Conservation (phyloP, 1,140 invertebrate species). For the Pemphigus obesinymphae region DNA sequence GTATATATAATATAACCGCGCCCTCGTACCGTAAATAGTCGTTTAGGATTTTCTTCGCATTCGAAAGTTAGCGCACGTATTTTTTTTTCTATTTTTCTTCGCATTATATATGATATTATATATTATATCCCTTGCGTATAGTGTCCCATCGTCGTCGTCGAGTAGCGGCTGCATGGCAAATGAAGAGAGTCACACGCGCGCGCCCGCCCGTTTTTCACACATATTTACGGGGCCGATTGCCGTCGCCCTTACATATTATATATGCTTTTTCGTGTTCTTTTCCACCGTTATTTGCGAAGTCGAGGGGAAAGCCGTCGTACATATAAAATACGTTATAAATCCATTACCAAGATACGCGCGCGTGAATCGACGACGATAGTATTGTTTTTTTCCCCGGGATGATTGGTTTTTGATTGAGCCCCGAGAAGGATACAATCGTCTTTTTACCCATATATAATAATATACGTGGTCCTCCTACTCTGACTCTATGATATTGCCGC, state of each 20-base stretch:
- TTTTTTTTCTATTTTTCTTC: constrained; percentile 5
- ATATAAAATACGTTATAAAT: constrained; percentile 40
- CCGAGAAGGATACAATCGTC: background rate
- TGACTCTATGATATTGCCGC: background rate
- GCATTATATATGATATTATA: background rate
- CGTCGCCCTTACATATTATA: constrained; percentile 18
- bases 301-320: constrained; percentile 9
- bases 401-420: constrained; percentile 41
- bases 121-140: background rate
- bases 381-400: constrained; percentile 27
- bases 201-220: background rate
- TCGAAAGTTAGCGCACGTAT: background rate
- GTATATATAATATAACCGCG: background rate
- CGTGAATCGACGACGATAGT: constrained; percentile 27
- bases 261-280: background rate
- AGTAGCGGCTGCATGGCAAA: constrained; percentile 20
- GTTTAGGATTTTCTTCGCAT: constrained; percentile 19
- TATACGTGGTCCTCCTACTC: background rate
- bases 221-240: constrained; percentile 10
- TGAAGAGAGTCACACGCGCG: constrained; percentile 21
- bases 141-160: background rate
- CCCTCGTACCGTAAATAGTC: background rate
- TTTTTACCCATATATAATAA: background rate
- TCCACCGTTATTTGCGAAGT: background rate
- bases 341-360: constrained; percentile 13